Base-by-base conservation (phyloP, 2,113 vertebrate genomes). In the Campylomormyrus tamandua region DNA sequence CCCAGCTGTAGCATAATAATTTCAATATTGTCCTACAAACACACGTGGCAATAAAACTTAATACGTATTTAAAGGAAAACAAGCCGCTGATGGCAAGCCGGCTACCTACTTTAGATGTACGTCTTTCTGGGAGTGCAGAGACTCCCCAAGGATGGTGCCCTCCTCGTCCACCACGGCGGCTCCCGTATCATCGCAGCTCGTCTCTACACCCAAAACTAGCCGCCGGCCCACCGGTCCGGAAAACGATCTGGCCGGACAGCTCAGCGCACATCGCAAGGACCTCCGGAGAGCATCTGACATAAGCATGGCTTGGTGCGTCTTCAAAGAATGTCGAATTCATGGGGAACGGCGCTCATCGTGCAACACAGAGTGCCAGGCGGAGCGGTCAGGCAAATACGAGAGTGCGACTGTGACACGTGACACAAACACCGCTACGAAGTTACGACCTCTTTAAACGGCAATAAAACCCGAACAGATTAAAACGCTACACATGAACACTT, bases 181-280 rank as follows among this genome's bases (percentile, higher is more conserved):
- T 0, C 97, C 98, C 0, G 98, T 99, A 74, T 99, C 98, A 46
- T 99, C 98, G 9, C 98, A 99, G 94, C 98, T 99, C 0, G 97
- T 99, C 94, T 99, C 98, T 17, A 99, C 97, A 11, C 98, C 98
- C 91, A 99, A 49, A 0, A 99, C 97, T 0, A 98, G 46, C 1
- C 94, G 95, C 88, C 91, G 90, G 24, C 48, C 48, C 4, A 45
- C 6, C 7, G 87, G 77, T 89, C 83, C 74, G 8, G 31, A 52
- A 1, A 66, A 15, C 21, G 2, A 4, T 17, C 21, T 58, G 17
- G 13, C 39, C 24, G 31, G 48, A 50, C 48, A 24, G 27, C 49
- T 89, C 31, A 42, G 15, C 48, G 21, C 35, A 53, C 15, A 39
- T 80, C 15, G 88, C 70, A 19, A n/a, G 11, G 17, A 53, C 9